Percentiles rank a stretch among this genome's conserved stretches.
Evolutionary conservation across 2,113 vertebrate genomes (phyloP).

Genomic region (Alces alces): DNA sequence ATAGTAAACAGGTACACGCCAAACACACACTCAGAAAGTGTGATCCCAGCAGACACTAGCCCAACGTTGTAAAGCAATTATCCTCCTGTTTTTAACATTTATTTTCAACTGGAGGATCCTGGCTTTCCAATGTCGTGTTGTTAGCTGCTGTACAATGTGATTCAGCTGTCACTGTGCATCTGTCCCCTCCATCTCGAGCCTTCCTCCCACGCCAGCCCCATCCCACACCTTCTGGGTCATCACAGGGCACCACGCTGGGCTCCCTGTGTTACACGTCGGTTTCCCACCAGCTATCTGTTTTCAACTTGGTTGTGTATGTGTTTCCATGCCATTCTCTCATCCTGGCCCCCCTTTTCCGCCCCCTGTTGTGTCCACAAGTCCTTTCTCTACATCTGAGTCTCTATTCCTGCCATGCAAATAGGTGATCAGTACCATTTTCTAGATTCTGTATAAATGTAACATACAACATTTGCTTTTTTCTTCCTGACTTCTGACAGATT

Average conservation of each 20-base stretch:
- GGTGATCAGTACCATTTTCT: background rate
- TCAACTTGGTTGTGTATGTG: fast-evolving
- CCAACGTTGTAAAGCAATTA: background rate
- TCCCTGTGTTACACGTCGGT: background rate
- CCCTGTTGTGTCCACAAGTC: background rate
- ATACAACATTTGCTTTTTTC: background rate
- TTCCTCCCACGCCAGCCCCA: background rate
- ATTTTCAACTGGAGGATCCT: background rate
- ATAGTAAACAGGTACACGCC: background rate
- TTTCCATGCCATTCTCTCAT: background rate
- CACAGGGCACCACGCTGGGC: background rate
- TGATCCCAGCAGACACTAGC: background rate
- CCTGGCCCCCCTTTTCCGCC: background rate
- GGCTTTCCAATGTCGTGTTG: background rate
- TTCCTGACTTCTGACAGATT: background rate
- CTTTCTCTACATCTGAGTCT: background rate
- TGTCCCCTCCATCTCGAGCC: background rate
- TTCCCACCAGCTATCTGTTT: background rate
- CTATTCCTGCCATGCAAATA: background rate
- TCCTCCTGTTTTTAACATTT: background rate
- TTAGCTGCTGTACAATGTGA: background rate
- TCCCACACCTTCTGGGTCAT: background rate
- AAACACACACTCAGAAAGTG: background rate
- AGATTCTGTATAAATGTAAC: background rate
- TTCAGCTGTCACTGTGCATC: background rate